A percentile compares a stretch with the other conserved stretches of the same genome.
phyloP scores from a whole-genome alignment of 1,140 invertebrate species.

The Zaprionus gabonicus region DNA sequence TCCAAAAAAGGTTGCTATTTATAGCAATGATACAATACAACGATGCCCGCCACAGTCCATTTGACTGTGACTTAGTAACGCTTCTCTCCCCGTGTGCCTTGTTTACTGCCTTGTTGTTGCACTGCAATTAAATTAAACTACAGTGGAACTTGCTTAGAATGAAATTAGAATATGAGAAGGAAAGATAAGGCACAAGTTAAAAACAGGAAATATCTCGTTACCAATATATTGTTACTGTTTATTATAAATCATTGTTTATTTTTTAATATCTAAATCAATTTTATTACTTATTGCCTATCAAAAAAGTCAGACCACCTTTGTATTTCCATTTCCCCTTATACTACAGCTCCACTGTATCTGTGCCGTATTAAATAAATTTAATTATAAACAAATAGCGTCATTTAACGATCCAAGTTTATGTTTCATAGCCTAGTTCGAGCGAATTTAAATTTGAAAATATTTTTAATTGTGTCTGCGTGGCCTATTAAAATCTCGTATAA shows the following conservation, averaged over 20 bases:
- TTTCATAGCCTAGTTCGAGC: neutral
- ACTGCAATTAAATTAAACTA: conserved; percentile 77
- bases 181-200: neutral
- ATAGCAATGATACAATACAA: conserved; percentile 76
- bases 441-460: neutral
- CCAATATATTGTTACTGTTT: too few species aligned
- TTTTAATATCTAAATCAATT: too few species aligned
- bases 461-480: conserved; percentile 12
- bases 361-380: conserved; percentile 1
- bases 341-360: neutral
- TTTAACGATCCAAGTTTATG: neutral
- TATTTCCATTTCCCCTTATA: neutral
- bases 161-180: neutral
- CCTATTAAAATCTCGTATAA: conserved; percentile 32
- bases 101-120: conserved; percentile 68
- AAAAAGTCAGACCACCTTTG: too few species aligned
- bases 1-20: conserved; percentile 71
- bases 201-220: too few species aligned
- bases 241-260: too few species aligned
- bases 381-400: conserved; percentile 18
- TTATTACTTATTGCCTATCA: too few species aligned
- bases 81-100: conserved; percentile 45
- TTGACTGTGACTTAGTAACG: conserved; percentile 66
- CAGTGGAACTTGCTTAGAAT: neutral
- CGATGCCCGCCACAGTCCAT: conserved; percentile 16